Conservation (phyloP, 2,113 vertebrate species). For the Asarcornis scutulata region DNA sequence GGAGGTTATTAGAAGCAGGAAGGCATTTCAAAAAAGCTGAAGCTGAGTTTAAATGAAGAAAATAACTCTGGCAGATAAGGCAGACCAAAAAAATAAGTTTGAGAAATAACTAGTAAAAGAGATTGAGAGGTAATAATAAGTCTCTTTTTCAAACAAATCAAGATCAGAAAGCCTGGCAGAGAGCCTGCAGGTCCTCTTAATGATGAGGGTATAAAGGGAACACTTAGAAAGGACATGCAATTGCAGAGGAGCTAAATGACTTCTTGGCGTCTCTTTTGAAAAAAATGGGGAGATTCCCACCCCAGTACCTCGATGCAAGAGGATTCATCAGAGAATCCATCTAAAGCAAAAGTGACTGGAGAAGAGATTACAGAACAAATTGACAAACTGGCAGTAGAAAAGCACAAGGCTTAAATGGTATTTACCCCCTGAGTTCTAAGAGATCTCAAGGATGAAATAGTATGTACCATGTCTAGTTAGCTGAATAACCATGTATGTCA, state of each 20-base stretch:
- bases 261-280: neutral
- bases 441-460: neutral
- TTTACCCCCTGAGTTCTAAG: neutral
- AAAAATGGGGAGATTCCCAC: neutral
- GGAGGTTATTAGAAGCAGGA: slow-evolving; percentile 13
- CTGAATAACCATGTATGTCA: neutral
- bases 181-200: slow-evolving; percentile 15
- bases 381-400: neutral
- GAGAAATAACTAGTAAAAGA: slow-evolving; percentile 4
- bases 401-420: neutral
- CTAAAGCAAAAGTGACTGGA: neutral
- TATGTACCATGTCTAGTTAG: too few relatives aligned
- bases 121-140: neutral
- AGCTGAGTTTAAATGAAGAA: slow-evolving; percentile 42
- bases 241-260: slow-evolving; percentile 7
- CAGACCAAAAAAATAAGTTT: neutral
- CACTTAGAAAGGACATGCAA: neutral
- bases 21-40: neutral
- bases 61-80: slow-evolving; percentile 6
- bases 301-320: neutral
- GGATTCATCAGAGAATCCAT: neutral
- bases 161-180: slow-evolving; percentile 6
- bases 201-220: slow-evolving; percentile 26
- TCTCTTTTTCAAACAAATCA: neutral
- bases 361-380: neutral